These are phyloP conservation scores for Coenobita brevimanus DNA, from an alignment of 1,140 invertebrate species.

Conservation along the genomic window DNA sequence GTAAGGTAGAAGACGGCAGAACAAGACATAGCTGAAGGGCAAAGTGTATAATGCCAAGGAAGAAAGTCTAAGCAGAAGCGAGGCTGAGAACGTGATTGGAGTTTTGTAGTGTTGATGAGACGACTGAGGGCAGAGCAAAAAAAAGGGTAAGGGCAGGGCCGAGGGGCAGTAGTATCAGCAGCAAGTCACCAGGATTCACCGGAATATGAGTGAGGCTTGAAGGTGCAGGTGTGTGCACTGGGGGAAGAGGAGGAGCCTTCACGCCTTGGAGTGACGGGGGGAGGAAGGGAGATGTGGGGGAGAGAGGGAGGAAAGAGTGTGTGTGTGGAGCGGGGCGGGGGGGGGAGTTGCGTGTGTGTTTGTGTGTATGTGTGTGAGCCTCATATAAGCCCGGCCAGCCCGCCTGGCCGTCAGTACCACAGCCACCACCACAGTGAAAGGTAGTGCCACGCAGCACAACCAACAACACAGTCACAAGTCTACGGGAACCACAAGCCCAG, in stretches of 20 bases:
- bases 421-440: slow-evolving; percentile 5
- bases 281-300: not conserved
- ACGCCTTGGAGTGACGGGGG: not conserved
- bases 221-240: not conserved
- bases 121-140: no score
- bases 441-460: not conserved
- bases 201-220: not conserved
- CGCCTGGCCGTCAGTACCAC: slow-evolving; percentile 19
- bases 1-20: no score
- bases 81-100: no score
- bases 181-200: no score
- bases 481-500: slow-evolving; percentile 30
- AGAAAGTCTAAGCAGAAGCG: no score
- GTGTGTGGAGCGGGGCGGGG: not conserved
- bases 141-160: no score
- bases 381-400: slow-evolving; percentile 35
- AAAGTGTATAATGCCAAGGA: no score
- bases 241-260: not conserved
- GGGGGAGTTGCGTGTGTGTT: not conserved
- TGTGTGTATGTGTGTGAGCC: not conserved
- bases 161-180: no score
- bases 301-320: not conserved
- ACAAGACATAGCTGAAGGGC: no score
- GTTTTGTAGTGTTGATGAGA: no score
- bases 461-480: slow-evolving; percentile 24